phyloP scores from a whole-genome alignment of 2,888 invertebrate species.

The Hypsopygia costalis region DNA sequence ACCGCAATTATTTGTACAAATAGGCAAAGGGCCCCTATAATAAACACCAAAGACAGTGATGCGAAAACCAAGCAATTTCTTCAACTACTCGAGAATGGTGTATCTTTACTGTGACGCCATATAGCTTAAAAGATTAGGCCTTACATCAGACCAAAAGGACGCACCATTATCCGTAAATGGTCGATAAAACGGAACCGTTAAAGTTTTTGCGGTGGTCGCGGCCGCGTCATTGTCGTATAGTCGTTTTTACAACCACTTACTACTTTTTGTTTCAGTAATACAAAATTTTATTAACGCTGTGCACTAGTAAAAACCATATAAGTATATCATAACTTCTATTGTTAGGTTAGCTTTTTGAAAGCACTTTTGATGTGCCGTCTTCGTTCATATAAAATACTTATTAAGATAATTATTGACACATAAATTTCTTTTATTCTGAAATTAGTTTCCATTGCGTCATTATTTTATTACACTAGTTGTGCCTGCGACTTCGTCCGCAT shows the following conservation, averaged over 20 bases:
- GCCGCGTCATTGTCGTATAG: constrained; percentile 45
- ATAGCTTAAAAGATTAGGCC: constrained; percentile 40
- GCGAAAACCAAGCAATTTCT: too few relatives aligned
- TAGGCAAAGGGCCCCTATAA: too few relatives aligned
- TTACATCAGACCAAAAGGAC: constrained; percentile 38
- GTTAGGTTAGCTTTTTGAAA: constrained; percentile 3
- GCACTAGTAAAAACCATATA: constrained; percentile 21
- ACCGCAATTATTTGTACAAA: too few relatives aligned
- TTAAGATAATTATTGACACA: too few relatives aligned
- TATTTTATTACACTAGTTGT: too few relatives aligned
- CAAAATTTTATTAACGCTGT: constrained; percentile 29
- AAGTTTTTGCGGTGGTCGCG: constrained; percentile 54
- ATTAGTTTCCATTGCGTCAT: constrained; percentile 21
- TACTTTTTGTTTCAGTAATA: constrained; percentile 31
- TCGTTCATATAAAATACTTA: too few relatives aligned
- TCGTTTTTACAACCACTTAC: constrained; percentile 37
- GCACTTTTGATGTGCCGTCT: too few relatives aligned
- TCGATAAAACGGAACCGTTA: constrained; percentile 62
- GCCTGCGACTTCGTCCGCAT: too few relatives aligned
- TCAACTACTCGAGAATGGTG: too few relatives aligned
- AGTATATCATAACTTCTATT: constrained; percentile 18
- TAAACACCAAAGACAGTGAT: too few relatives aligned
- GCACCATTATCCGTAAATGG: constrained; percentile 52
- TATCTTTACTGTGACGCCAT: constrained; percentile 13
- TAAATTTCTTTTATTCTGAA: constrained; percentile 12